A percentile compares a stretch with the other conserved stretches of the same genome.
Evolutionary conservation across 1,140 invertebrate genomes (phyloP).

Genomic region (Drosophila lacertosa): DNA sequence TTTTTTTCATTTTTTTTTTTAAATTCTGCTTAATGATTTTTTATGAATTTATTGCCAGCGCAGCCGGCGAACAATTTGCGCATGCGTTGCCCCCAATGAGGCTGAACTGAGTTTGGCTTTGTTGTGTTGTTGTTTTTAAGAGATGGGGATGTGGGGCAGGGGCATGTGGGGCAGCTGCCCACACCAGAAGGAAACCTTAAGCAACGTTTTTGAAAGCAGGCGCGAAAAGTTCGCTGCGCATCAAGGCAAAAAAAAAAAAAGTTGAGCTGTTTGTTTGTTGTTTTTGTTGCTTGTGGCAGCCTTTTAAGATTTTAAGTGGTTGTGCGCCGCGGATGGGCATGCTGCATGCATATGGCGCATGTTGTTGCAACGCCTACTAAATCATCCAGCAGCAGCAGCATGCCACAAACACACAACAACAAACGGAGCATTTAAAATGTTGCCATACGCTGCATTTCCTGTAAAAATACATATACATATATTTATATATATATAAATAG

Average conservation of each 20-base stretch:
- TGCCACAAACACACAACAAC: constrained; percentile 42
- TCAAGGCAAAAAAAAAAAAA: constrained; percentile 50
- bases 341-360: constrained; percentile 76
- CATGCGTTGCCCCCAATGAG: constrained; percentile 78
- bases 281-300: constrained; percentile 49
- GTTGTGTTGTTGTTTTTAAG: background rate
- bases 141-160: background rate
- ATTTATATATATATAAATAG: constrained; percentile 17
- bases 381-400: constrained; percentile 72
- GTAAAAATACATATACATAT: constrained; percentile 38
- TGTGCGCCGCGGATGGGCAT: constrained; percentile 54
- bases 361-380: constrained; percentile 81
- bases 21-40: constrained; percentile 78
- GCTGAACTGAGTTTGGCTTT: constrained; percentile 32
- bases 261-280: constrained; percentile 41
- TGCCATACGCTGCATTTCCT: constrained; percentile 72
- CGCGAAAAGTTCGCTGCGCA: constrained; percentile 52
- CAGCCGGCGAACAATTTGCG: constrained; percentile 75
- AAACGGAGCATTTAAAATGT: constrained; percentile 46
- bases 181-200: constrained; percentile 36
- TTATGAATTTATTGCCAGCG: constrained; percentile 79
- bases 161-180: constrained; percentile 30
- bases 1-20: constrained; percentile 54
- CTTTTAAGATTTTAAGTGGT: constrained; percentile 72
- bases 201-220: constrained; percentile 46